These are phyloP conservation scores for Drosophila buzzatii DNA, from an alignment of 2,888 invertebrate species.

Conservation along the genomic window DNA sequence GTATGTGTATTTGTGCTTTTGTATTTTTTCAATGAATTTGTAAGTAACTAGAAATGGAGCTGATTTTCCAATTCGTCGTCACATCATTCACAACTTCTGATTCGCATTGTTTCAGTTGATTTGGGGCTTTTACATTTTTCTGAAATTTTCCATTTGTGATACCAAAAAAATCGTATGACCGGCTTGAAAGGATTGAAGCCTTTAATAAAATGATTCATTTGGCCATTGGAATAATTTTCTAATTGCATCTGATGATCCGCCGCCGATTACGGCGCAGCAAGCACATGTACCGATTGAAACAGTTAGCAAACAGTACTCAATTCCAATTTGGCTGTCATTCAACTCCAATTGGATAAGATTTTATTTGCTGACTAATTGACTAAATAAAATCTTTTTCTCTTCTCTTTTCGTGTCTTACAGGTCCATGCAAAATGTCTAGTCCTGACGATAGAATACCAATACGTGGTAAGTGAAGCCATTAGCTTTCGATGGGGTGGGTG, in stretches of 20 bases:
- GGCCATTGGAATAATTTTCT: background rate
- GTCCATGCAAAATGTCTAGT: conserved; percentile 82
- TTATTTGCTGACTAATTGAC: conserved; percentile 8
- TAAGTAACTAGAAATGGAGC: conserved; percentile 23
- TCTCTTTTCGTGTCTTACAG: conserved; percentile 44
- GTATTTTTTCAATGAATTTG: conserved; percentile 40
- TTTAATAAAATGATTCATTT: conserved; percentile 3
- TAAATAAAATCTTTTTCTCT: conserved; percentile 13
- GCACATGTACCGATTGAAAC: background rate
- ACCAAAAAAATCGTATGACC: background rate
- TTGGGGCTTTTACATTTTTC: background rate
- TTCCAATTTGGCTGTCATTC: background rate
- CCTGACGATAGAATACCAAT: conserved; percentile 83
- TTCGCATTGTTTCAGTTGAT: conserved; percentile 5
- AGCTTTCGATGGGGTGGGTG: background rate
- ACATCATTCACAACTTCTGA: conserved; percentile 13
- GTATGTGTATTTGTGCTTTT: background rate
- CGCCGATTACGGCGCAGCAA: too few relatives aligned
- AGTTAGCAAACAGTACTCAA: background rate
- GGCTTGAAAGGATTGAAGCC: background rate
- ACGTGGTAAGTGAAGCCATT: conserved; percentile 73
- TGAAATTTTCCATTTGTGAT: conserved; percentile 22
- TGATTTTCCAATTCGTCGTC: conserved; percentile 14
- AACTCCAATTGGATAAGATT: background rate
- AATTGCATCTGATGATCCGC: background rate